Percentiles rank a stretch among this genome's conserved stretches.
Conservation (phyloP, 1,140 invertebrate genomes). For the Cyphomyrmex costatus region DNA sequence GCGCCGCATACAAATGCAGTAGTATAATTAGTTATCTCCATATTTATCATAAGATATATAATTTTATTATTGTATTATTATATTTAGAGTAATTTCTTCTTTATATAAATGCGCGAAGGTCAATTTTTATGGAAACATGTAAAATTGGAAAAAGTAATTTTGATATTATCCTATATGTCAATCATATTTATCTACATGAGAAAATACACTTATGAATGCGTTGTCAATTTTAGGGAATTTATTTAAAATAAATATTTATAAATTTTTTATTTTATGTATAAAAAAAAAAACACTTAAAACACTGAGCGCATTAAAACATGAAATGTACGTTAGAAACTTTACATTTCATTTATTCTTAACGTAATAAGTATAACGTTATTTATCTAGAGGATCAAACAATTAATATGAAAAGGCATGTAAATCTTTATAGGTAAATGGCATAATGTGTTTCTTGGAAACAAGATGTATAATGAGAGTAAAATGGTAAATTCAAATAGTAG, state of each 20-base stretch:
- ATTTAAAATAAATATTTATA: constrained; percentile 18
- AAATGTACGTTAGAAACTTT: background rate
- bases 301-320: background rate
- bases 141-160: background rate
- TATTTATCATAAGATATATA: constrained; percentile 4
- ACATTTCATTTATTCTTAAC: background rate
- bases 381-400: background rate
- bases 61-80: no score
- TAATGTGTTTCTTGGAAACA: background rate
- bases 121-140: background rate
- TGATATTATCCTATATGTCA: background rate
- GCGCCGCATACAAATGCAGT: background rate
- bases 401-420: background rate
- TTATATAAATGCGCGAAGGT: background rate
- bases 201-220: background rate
- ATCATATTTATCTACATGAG: background rate
- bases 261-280: no score
- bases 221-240: background rate
- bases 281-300: background rate
- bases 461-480: constrained; percentile 28
- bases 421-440: background rate
- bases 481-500: background rate
- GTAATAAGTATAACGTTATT: background rate
- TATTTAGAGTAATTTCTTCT: background rate
- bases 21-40: background rate